A percentile compares a stretch with the other conserved stretches of the same genome.
Evolutionary conservation across 2,797 vertebrate genomes (phyloP).

Genomic region (Setipinna tenuifilis): DNA sequence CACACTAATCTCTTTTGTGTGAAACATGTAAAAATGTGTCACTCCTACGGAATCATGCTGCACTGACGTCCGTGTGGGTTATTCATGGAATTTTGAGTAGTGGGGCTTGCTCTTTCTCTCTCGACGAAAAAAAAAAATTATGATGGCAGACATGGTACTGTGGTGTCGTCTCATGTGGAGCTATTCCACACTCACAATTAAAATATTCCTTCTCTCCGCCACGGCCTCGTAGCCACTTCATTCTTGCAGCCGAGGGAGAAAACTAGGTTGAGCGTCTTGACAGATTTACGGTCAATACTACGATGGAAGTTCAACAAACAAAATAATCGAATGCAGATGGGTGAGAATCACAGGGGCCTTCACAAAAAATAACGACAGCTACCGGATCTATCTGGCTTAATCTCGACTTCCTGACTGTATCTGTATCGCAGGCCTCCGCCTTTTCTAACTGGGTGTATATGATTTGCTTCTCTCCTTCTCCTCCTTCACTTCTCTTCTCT

Average conservation of each 20-base stretch:
- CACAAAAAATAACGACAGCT: background rate
- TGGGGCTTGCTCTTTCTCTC: constrained; percentile 30
- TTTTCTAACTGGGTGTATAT: background rate
- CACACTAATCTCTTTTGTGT: constrained; percentile 76
- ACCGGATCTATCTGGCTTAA: constrained; percentile 7
- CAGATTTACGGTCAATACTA: constrained; percentile 1
- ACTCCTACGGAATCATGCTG: constrained; percentile 74
- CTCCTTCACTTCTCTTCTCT: background rate
- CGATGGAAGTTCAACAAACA: constrained; percentile 14
- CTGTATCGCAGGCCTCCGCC: background rate
- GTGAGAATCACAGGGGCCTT: background rate
- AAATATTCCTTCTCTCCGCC: background rate
- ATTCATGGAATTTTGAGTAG: constrained; percentile 57
- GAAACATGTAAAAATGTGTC: constrained; percentile 74
- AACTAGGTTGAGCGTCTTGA: background rate
- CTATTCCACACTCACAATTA: background rate
- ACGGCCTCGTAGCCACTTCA: constrained; percentile 21
- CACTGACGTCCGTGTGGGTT: constrained; percentile 64
- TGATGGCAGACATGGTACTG: constrained; percentile 15
- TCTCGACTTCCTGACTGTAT: background rate
- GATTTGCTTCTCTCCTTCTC: background rate
- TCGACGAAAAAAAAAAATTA: background rate
- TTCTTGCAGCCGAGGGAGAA: background rate
- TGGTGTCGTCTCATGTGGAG: background rate
- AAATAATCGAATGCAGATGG: constrained; percentile 20